Evolutionary conservation across 2,888 invertebrate genomes (phyloP), one percentile per base, ranked within the genome.

Genomic region (Eilema depressum): DNA sequence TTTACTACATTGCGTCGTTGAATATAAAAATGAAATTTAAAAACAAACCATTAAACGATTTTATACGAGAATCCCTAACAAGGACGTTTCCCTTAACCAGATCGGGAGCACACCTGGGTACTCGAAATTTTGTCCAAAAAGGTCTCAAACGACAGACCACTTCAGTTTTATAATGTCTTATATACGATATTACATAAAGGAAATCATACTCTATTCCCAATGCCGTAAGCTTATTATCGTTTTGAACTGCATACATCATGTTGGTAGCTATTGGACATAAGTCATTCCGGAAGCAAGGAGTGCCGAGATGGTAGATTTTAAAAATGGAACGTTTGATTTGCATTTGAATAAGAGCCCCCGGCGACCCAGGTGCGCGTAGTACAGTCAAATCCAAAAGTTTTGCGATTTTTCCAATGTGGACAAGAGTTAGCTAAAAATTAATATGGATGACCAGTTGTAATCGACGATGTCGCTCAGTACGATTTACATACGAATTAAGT

Each of bases 291-390:
- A 94, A 93, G 91, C 91, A 89, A 93, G 91, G 91, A 92, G 91
- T 89, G 92, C 88, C 91, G 93, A 93, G 94, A 95, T 94, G 94
- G 94, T 95, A 94, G 93, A 95, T 94, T 95, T 95, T 94, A 91
- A 95, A 95, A 95, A 95, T 95, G 95, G 95, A 94, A 95, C 95
- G 93, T 94, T 95, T 95, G 95, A 95, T 95, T 95, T 95, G 95
- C 95, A 95, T 95, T 95, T 95, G 95, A 95, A 95, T 95, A 91
- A 92, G 93, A 91, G 94, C 94, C 94, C 94, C 93, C 86, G 92
- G 94, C 94, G 93, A 92, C 94, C 95, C 95, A 95, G 95, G 95
- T 95, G 95, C 93, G 91, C 91, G 83, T 82, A 85, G 94, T 94
- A 94, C 91, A 91, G 89, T 91, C 91, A 85, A 81, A 83, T 83